Base-by-base conservation (phyloP, 53 echinoderm and acorn worm genomes). In the Holothuria leucospilota region DNA sequence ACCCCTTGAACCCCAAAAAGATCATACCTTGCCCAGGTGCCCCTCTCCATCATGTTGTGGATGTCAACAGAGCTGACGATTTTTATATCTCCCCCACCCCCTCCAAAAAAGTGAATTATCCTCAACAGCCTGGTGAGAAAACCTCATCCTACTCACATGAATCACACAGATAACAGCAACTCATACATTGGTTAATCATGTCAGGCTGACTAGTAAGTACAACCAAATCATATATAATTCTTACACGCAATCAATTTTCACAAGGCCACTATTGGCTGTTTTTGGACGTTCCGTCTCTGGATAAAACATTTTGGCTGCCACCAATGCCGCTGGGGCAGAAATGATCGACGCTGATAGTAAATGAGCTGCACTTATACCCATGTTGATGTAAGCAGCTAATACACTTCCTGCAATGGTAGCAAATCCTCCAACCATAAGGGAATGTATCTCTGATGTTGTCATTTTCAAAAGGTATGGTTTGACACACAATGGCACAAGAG, bases 351-450 rank as follows among this genome's bases (percentile, higher is more conserved):
- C 96, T 3, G 96, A 93, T 68, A 94, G 81, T 26, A 96, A 91
- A 72, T 96, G 96, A 60, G 96, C 88, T 29, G 94, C 93, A 68
- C 93, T 96, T 78, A 94, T 94, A 11, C 90, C 91, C 69, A 96
- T 93, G 56, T 86, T 82, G 87, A 96, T 94, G 75, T 95, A 96
- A 12, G 92, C 91, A 13, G 95, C 96, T 60, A 96, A 80, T 21
- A 96, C 95, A 66, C 95, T 91, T 49, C 96, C 96, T 13, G 96
- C 96, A 15, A 96, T 96, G 56, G 96, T 96, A 6, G 96, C 94
- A 78, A 94, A 94, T 12, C 94, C 96, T 24, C 96, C 93, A 4
- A 91, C 91, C 41, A 96, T 94, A 51, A 96, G 68, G 5, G 94
- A 89, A 71, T 94, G 92, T 6, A 96, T 72, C 86, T 96, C 96